These are phyloP conservation scores for Athalia circularis DNA, from an alignment of 2,888 invertebrate genomes.

Conservation along the genomic window DNA sequence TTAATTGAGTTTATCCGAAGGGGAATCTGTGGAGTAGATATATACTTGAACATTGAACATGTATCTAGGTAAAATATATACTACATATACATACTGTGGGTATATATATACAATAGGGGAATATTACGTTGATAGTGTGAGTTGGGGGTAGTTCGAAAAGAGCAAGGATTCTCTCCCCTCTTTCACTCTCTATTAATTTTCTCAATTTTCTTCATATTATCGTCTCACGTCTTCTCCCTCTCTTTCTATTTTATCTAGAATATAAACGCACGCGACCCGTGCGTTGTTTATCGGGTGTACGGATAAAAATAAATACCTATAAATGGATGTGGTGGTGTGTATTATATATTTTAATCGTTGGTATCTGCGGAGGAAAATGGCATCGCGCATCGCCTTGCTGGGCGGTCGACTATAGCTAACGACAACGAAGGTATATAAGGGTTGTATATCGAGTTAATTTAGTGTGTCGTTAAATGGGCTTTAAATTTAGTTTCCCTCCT, in stretches of 20 bases:
- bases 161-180: background rate
- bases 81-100: too few species aligned
- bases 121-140: too few species aligned
- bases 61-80: background rate
- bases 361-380: too few species aligned
- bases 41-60: slow-evolving; percentile 36
- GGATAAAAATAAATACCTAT: too few species aligned
- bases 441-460: slow-evolving; percentile 52
- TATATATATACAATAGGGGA: too few species aligned
- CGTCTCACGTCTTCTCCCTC: background rate
- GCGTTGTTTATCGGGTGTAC: too few species aligned
- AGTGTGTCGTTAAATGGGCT: slow-evolving; percentile 57
- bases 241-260: background rate
- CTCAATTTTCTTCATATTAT: background rate
- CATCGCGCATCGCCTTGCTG: too few species aligned
- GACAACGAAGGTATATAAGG: background rate
- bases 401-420: background rate
- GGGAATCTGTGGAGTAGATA: slow-evolving; percentile 28
- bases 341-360: too few species aligned
- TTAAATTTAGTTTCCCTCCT: slow-evolving; percentile 55
- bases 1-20: slow-evolving; percentile 46
- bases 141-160: too few species aligned
- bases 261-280: too few species aligned
- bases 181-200: background rate
- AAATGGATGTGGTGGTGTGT: too few species aligned